A percentile compares a stretch with the other conserved stretches of the same genome.
Evolutionary conservation across 2,888 invertebrate genomes (phyloP).

Genomic region (Drosophila meridiana): DNA sequence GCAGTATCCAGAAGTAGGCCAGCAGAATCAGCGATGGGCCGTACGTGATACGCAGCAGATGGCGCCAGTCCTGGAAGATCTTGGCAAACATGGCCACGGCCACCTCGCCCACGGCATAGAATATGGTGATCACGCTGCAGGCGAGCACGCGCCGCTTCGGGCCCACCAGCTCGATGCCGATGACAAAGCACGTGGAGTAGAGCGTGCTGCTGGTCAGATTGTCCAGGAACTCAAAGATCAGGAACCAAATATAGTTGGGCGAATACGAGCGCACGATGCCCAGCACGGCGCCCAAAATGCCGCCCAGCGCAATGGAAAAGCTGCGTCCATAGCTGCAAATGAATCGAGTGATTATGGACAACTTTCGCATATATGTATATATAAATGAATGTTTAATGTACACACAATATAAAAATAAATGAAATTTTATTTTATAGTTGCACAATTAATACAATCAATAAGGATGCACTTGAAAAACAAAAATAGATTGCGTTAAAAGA

Average conservation of each 20-base stretch:
- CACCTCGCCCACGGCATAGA: constrained; percentile 90
- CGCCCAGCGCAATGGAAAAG: constrained; percentile 86
- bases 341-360: background rate
- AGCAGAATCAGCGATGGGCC: constrained; percentile 89
- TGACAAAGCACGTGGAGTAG: constrained; percentile 90
- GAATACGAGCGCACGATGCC: constrained; percentile 90
- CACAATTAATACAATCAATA: too few species aligned
- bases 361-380: too few species aligned
- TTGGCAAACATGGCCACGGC: constrained; percentile 89
- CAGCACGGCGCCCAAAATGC: constrained; percentile 87
- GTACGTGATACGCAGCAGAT: constrained; percentile 88
- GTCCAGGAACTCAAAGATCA: constrained; percentile 90
- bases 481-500: too few species aligned
- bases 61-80: constrained; percentile 89
- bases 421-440: too few species aligned
- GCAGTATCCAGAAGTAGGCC: constrained; percentile 88
- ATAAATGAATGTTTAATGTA: too few species aligned
- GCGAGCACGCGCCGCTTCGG: constrained; percentile 90
- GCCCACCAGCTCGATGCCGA: constrained; percentile 92
- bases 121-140: constrained; percentile 89
- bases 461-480: too few species aligned
- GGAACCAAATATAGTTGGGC: constrained; percentile 89
- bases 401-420: background rate
- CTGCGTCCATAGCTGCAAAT: constrained; percentile 87
- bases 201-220: constrained; percentile 89